Evolutionary conservation across 2,888 invertebrate genomes (phyloP), one percentile per base, ranked within the genome.

Genomic region (Stenchaetothrips biformis): DNA sequence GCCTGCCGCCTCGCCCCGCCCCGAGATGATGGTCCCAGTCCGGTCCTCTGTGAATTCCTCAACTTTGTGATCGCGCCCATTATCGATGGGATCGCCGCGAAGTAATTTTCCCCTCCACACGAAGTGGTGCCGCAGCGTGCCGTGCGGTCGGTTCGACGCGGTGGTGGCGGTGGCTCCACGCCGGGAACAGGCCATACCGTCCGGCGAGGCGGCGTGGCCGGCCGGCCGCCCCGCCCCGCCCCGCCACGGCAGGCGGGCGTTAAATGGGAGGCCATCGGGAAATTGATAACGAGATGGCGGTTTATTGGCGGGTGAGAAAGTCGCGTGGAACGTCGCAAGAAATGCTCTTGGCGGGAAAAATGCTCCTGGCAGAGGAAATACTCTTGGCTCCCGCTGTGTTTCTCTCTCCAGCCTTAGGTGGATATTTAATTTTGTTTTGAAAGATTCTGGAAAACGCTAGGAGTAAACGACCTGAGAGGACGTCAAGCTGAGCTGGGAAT

Each of bases 41-140:
- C n/a, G 67, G 67, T 74, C 67, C 67, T 74, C 67, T 74, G 67
- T 74, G 67, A 74, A 74, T 74, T 74, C 67, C 67, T 74, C 67
- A 74, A 74, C 67, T 74, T 74, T 74, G 67, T 74, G 67, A 74
- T 74, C 67, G 67, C 67, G 25, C 67, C 67, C 67, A 74, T 74
- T 74, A 74, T 74, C 67, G 67, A 74, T 74, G 67, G 25, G 21
- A 74, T 74, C 67, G 67, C 67, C 67, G 67, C 67, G 25, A 74
- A 74, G 67, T 74, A 74, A 74, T 74, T 74, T 74, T 74, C 67
- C 67, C 67, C 67, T 74, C 67, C 67, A 74, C 67, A 74, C 67
- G 67, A 74, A 74, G 21, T 74, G 67, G 67, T 11, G 21, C 67
- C 67, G 67, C 11, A 37, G 37, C 37, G 37, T 37, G 67, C 67